Conservation (phyloP, 2,797 vertebrate species). For the Siniperca undulata region DNA sequence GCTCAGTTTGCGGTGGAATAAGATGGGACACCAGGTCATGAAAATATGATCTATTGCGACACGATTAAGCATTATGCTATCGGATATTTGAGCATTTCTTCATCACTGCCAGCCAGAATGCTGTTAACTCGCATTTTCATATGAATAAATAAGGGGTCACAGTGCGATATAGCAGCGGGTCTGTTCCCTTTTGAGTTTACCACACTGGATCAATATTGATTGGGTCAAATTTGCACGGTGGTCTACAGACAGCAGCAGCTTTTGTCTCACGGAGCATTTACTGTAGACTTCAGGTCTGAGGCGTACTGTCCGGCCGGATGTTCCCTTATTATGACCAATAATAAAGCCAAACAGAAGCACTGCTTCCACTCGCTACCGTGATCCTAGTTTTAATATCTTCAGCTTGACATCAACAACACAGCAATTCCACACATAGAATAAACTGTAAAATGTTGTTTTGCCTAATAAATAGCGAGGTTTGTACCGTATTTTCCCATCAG, state of each 20-base stretch:
- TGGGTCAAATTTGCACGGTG: constrained; percentile 9
- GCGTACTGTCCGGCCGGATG: constrained; percentile 25
- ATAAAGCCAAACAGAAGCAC: constrained; percentile 36
- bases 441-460: background rate
- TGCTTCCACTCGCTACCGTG: constrained; percentile 11
- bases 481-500: background rate
- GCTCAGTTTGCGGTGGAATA: constrained; percentile 18
- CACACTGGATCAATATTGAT: constrained; percentile 16
- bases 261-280: background rate
- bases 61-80: background rate
- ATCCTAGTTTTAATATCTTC: background rate
- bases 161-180: background rate
- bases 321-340: constrained; percentile 30
- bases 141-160: constrained; percentile 4
- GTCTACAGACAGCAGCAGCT: background rate
- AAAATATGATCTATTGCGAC: background rate
- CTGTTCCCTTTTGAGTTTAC: constrained; percentile 8
- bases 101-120: background rate
- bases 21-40: constrained; percentile 1
- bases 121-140: background rate
- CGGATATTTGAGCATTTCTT: background rate
- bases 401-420: background rate
- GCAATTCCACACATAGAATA: background rate
- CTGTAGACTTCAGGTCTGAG: constrained; percentile 10
- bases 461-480: background rate